Base-by-base conservation (phyloP, 2,113 vertebrate genomes). In the Xiphorhynchus elegans region DNA sequence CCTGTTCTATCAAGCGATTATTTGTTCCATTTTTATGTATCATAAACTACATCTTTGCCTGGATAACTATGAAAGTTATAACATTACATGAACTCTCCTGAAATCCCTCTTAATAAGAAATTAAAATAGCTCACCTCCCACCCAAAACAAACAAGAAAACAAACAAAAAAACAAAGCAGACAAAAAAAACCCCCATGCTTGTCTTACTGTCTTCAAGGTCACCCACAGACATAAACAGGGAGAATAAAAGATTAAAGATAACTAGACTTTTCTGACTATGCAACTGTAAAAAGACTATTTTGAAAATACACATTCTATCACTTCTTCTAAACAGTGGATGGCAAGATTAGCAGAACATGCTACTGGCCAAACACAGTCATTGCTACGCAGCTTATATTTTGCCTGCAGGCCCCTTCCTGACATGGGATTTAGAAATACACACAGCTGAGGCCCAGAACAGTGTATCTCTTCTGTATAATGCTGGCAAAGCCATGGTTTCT, bases 1-100 rank as follows among this genome's bases (percentile, higher is more conserved):
- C 0, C 1, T 58, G 13, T n/a, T 66, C 13, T 46, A 24, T 3
- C 11, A 1, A 78, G 18, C 10, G 40, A 53, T 31, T 17, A 11
- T 29, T 46, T 83, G 31, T 47, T 80, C 44, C 13, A 9, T 25
- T 67, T 67, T 62, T 90, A 52, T 46, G 29, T 60, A 60, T 44
- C 12, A 52, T 24, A 59, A 26, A 50, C 10, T 68, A 28, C 3
- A 39, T 23, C 39, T 64, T 64, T 26, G 8, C 28, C 63, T 73
- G 17, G 10, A 67, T 11, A 80, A 19, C 31, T 35, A 72, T 31
- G 42, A 82, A 91, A 76, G 67, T 10, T 1, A 13, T 10, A 11
- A 47, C 2, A 47, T 80, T 84, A 67, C n/a, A 75, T 75, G 39
- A 87, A 62, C 15, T 49, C n/a, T 42, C 8, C 33, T 83, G 56